phyloP scores from a whole-genome alignment of 37 sponge, comb jelly and placozoan genomes.

The Hormiphora californensis region DNA sequence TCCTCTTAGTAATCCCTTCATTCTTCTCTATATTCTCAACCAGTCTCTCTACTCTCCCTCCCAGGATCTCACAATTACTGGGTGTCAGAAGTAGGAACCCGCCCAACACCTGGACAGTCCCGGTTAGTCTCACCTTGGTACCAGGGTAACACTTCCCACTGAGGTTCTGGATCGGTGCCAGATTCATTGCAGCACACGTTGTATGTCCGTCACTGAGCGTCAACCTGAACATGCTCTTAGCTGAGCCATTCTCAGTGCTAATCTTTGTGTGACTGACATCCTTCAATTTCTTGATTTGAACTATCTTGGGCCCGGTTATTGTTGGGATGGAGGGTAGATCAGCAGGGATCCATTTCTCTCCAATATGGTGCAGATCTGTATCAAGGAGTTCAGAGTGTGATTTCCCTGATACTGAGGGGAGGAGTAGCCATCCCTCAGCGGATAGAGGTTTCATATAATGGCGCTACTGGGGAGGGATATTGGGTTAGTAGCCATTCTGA shows the following conservation, averaged over 20 bases:
- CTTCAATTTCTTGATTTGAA: conserved; percentile 1
- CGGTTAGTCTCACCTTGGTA: conserved; percentile 2
- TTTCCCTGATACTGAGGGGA: neutral
- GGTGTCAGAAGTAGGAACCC: conserved; percentile 30
- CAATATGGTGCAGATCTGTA: conserved; percentile 13
- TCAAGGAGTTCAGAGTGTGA: conserved; percentile 26
- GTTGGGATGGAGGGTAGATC: neutral
- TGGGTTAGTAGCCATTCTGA: no score
- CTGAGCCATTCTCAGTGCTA: conserved; percentile 11
- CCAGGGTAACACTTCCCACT: conserved; percentile 26
- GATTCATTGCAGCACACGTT: conserved; percentile 40
- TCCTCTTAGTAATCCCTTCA: conserved; percentile 1
- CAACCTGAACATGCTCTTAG: conserved; percentile 23
- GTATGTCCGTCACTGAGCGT: neutral
- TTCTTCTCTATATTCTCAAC: conserved; percentile 52
- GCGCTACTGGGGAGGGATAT: no score
- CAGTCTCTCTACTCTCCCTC: conserved; percentile 43
- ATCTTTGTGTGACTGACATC: conserved; percentile 48
- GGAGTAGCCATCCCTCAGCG: conserved; percentile 11
- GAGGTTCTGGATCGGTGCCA: neutral
- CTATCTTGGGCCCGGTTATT: neutral
- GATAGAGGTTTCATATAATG: neutral
- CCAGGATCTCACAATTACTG: conserved; percentile 11
- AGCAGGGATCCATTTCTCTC: conserved; percentile 12
- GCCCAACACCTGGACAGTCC: neutral